These are phyloP conservation scores for Maconellicoccus hirsutus DNA, from an alignment of 1,140 invertebrate species.

Conservation along the genomic window DNA sequence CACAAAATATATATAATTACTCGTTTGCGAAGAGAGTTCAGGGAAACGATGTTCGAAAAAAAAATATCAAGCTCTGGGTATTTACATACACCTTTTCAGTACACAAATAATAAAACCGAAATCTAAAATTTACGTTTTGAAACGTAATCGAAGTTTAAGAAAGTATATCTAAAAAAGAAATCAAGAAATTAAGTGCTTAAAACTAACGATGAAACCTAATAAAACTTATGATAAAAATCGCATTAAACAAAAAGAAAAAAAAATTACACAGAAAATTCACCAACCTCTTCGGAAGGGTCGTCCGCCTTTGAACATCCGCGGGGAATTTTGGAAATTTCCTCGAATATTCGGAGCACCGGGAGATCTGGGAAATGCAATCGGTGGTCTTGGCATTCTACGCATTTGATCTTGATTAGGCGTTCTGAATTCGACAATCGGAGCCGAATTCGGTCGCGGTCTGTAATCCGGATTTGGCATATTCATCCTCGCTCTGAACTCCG, in stretches of 20 bases:
- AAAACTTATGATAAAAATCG: slow-evolving; percentile 1
- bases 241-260: not conserved
- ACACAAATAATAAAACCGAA: not conserved
- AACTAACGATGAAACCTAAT: not conserved
- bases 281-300: slow-evolving; percentile 1
- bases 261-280: not conserved
- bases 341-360: not conserved
- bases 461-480: not conserved
- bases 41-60: not conserved
- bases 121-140: not conserved
- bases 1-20: not conserved
- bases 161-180: not conserved
- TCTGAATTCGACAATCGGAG: not conserved
- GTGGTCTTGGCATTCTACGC: not conserved
- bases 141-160: not conserved
- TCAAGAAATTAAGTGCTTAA: not conserved
- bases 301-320: not conserved
- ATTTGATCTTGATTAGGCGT: not conserved
- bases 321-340: slow-evolving; percentile 5
- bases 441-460: not conserved
- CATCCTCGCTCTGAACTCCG: not conserved
- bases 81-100: not conserved
- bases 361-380: not conserved
- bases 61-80: not conserved
- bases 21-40: too few relatives aligned